These are phyloP conservation scores for Lepidocolaptes lacrymiger DNA, from an alignment of 2,797 vertebrate genomes.

Conservation along the genomic window DNA sequence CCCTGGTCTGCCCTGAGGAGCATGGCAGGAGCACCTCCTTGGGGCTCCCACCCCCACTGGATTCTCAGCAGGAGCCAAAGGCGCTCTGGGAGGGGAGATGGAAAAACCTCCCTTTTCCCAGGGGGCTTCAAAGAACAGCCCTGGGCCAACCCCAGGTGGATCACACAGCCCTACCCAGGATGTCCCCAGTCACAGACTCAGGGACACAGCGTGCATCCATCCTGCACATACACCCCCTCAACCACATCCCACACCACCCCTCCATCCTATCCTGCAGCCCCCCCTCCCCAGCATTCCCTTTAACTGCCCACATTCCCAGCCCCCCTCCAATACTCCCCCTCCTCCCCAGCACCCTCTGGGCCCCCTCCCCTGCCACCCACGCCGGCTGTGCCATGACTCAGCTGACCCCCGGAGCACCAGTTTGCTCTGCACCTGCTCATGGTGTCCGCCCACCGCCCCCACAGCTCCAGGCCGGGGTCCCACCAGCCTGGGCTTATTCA, in stretches of 20 bases:
- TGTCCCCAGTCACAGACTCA: neutral
- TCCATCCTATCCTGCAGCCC: no score
- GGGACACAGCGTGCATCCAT: no score
- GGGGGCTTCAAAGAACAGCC: neutral
- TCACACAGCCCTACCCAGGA: neutral
- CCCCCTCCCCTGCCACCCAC: neutral
- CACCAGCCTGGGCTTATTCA: neutral
- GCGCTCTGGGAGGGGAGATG: rapidly evolving
- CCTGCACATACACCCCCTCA: rapidly evolving
- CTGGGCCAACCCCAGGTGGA: neutral
- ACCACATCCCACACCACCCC: neutral
- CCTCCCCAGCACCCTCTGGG: no score
- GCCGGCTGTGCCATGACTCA: neutral
- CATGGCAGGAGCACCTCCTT: rapidly evolving
- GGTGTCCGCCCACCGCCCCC: neutral
- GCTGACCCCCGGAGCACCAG: neutral
- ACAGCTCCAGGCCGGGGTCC: neutral
- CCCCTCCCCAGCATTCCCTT: no score
- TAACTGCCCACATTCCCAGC: no score
- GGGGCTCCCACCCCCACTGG: neutral
- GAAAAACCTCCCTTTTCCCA: neutral
- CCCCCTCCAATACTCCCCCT: neutral
- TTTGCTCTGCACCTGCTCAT: neutral
- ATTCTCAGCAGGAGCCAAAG: neutral
- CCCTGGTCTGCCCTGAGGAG: neutral